Conservation (phyloP, 2,797 vertebrate species). For the Streptopelia turtur region DNA sequence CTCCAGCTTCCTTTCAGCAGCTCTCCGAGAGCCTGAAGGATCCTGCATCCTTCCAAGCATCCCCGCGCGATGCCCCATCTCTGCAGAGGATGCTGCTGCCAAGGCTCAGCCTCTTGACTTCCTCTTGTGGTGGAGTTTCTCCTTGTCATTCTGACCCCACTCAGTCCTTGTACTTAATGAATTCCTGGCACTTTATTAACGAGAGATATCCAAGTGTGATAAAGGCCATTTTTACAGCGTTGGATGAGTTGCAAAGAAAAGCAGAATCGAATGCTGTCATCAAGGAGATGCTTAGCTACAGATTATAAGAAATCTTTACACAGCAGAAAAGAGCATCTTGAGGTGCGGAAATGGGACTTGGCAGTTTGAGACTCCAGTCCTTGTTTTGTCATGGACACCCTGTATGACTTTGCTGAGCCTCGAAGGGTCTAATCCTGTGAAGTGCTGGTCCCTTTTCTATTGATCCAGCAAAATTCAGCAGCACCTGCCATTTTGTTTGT, state of each 20-base stretch:
- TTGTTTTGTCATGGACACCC: background rate
- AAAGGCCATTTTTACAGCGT: background rate
- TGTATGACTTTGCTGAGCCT: background rate
- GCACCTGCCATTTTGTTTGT: background rate
- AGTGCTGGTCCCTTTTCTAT: background rate
- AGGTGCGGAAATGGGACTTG: background rate
- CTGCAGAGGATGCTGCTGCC: background rate
- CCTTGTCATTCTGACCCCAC: constrained; percentile 16
- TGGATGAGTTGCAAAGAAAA: constrained; percentile 3
- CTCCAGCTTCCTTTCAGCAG: background rate
- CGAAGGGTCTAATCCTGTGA: background rate
- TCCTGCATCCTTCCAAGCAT: background rate
- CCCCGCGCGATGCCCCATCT: fast-evolving
- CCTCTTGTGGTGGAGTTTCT: constrained; percentile 21
- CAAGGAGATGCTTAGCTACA: background rate
- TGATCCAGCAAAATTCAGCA: background rate
- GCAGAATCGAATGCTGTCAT: background rate
- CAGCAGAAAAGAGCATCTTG: background rate
- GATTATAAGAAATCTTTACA: background rate
- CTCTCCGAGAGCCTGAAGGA: background rate
- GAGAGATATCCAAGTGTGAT: constrained; percentile 17
- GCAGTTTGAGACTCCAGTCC: background rate
- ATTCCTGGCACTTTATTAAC: constrained; percentile 51
- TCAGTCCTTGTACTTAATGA: background rate
- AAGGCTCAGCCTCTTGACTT: background rate